Evolutionary conservation across 2,113 vertebrate species (phyloP).

Genomic region (Chelonoidis abingdonii): DNA sequence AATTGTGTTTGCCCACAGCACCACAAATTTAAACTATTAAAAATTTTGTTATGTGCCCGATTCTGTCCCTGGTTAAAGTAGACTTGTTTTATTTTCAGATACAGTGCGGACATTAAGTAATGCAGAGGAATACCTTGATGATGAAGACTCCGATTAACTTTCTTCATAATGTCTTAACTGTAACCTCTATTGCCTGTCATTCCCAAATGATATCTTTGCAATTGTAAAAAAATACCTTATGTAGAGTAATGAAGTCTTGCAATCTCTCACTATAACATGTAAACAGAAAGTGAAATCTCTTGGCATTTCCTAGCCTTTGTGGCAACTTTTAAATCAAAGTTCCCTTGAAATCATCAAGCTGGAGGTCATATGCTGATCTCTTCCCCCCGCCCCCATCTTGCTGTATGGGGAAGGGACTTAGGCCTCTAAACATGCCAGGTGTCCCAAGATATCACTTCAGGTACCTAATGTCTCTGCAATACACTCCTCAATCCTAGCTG

Average conservation of each 20-base stretch:
- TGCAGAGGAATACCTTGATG: slow-evolving; percentile 96
- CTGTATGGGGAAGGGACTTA: not conserved
- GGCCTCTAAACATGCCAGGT: not conserved
- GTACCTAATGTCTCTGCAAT: slow-evolving; percentile 15
- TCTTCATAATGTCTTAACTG: slow-evolving; percentile 9
- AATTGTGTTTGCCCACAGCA: not conserved
- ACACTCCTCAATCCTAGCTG: not conserved
- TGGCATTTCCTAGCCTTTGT: no score
- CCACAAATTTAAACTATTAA: not conserved
- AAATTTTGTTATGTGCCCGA: not conserved
- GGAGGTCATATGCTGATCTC: not conserved
- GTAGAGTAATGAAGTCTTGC: slow-evolving; percentile 4
- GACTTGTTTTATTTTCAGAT: slow-evolving; percentile 74
- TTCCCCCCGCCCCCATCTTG: not conserved
- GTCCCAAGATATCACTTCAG: slow-evolving; percentile 38
- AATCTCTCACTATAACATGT: slow-evolving; percentile 27
- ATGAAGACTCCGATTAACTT: slow-evolving; percentile 95
- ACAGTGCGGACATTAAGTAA: slow-evolving; percentile 89
- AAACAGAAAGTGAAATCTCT: not conserved
- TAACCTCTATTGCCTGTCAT: slow-evolving; percentile 66
- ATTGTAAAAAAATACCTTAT: slow-evolving; percentile 46
- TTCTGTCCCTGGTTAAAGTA: not conserved
- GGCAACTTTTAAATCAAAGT: not conserved
- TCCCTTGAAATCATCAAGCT: slow-evolving; percentile 29
- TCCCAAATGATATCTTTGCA: slow-evolving; percentile 64